Conservation (phyloP, 2,113 vertebrate species). For the Petaurus breviceps region DNA sequence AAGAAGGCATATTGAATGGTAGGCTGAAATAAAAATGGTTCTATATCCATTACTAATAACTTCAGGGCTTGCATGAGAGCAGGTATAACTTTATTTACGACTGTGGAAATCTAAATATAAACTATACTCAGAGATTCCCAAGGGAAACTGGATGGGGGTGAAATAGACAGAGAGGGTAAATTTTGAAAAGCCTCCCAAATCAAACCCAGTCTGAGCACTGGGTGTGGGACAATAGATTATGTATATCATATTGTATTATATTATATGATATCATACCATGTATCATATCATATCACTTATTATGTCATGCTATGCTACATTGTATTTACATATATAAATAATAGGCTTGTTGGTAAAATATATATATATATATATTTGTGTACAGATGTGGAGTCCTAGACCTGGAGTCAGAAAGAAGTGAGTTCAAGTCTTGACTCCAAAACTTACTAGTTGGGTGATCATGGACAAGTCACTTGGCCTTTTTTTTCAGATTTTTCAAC, state of each 20-base stretch:
- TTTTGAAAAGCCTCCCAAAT: not conserved
- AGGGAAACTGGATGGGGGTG: not conserved
- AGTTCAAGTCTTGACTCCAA: not conserved
- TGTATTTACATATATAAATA: not conserved
- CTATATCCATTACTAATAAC: not conserved
- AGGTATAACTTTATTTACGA: not conserved
- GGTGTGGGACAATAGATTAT: not conserved
- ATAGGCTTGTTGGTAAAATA: not conserved
- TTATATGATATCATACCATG: rapidly evolving
- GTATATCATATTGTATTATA: not conserved
- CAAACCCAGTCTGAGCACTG: not conserved
- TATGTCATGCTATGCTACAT: not conserved
- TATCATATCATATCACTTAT: not conserved
- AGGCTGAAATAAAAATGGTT: not conserved
- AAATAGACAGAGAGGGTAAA: not conserved
- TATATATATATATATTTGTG: not conserved
- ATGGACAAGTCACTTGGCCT: not conserved
- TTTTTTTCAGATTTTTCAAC: not conserved
- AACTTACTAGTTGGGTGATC: not conserved
- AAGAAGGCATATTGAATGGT: not conserved
- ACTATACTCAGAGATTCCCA: not conserved
- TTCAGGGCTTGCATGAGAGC: not conserved
- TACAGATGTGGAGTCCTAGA: not conserved
- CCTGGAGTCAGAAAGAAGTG: not conserved
- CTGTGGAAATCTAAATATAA: not conserved